phyloP scores from a whole-genome alignment of 1,140 invertebrate species.

The Papilio helenus region DNA sequence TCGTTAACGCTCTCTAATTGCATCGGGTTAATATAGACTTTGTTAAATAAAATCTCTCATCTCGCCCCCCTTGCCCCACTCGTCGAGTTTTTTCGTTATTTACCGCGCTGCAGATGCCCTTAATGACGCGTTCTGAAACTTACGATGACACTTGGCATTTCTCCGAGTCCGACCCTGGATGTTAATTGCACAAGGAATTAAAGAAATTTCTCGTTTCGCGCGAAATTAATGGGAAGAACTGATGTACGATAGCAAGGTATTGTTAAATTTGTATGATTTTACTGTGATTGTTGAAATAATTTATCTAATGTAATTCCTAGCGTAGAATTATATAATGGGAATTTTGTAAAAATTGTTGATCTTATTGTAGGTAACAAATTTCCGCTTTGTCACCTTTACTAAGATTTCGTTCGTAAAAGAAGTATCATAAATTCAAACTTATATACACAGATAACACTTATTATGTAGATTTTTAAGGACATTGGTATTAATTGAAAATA shows the following conservation, averaged over 20 bases:
- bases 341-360: background rate
- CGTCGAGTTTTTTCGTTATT: conserved; percentile 77
- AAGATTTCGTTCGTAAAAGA: too few relatives aligned
- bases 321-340: background rate
- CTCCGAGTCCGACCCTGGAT: conserved; percentile 59
- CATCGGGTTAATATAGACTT: conserved; percentile 83
- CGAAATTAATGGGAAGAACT: conserved; percentile 66
- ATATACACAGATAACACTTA: too few relatives aligned
- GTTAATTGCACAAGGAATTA: conserved; percentile 80
- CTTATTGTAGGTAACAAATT: background rate
- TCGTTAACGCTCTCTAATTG: conserved; percentile 82
- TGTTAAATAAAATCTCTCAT: conserved; percentile 82
- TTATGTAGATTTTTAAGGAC: too few relatives aligned
- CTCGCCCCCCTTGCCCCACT: conserved; percentile 55
- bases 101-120: conserved; percentile 80
- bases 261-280: conserved; percentile 35
- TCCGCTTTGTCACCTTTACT: background rate
- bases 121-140: conserved; percentile 82
- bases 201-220: conserved; percentile 74
- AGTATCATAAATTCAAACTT: too few relatives aligned
- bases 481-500: too few relatives aligned
- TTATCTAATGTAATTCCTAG: background rate
- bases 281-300: conserved; percentile 8
- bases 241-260: conserved; percentile 53
- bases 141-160: conserved; percentile 81